Evolutionary conservation across 2,888 invertebrate genomes (phyloP), one percentile per base, ranked within the genome.

Genomic region (Drosophila neutralis): DNA sequence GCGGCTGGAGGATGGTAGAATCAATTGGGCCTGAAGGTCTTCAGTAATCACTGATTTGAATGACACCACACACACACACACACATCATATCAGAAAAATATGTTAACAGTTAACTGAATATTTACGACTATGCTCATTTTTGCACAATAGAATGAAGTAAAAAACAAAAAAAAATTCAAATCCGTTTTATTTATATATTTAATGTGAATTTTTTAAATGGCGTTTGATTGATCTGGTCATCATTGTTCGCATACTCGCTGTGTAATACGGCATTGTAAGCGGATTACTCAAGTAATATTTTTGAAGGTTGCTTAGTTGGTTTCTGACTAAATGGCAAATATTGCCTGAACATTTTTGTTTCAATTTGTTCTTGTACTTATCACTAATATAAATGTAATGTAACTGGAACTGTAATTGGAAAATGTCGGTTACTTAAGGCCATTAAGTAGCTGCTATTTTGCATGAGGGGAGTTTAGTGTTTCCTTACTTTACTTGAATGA

Each of bases 11-110:
- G 11, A 6, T 10, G 29, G n/a, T 56, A 10, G 42, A 33, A 69
- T 67, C 56, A 69, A 67, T 54, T 54, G 69, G 38, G n/a, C 13
- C 45, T 13, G 69, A 38, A 36, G 36, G 40, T 51, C 49, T 11
- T 10, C 54, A 31, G 49, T 64, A 64, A 64, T 49, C 64, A 49
- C 64, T 65, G 48, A 45, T 58, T 45, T 45, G 56, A 38, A 40
- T 29, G 38, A 56, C 56, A 29, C 38, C 38, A 38, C 38, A 29
- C 38, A 56, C 29, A 45, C 42, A 40, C n/a, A 40, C 42, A 21
- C 13, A 21, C 4, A 45, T 15, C 38, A 40, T 27, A 56, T 38
- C n/a, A 38, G 29, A n/a, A 38, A 54, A n/a, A 38, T 27, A n/a
- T 38, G 13, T 29, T 40, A 40, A 21, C 56, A 56, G 29, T 56